A percentile compares a stretch with the other conserved stretches of the same genome.
phyloP scores from a whole-genome alignment of 1,140 invertebrate species.

The Drosophila jambulina region DNA sequence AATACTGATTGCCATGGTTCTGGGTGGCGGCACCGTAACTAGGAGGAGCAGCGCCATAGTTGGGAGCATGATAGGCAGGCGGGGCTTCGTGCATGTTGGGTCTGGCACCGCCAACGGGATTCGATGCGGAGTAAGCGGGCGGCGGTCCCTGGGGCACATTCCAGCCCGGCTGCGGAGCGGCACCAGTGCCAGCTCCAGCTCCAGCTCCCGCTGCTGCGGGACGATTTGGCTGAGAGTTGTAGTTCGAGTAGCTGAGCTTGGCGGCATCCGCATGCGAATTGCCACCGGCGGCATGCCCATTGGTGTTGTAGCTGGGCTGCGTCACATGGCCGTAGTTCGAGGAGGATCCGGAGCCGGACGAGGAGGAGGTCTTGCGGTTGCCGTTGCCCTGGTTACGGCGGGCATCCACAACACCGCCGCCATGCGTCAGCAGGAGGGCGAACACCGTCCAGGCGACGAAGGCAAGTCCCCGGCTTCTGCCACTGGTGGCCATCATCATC shows the following conservation, averaged over 20 bases:
- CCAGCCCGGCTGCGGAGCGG: constrained; percentile 61
- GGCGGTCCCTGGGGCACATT: constrained; percentile 79
- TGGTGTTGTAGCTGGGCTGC: constrained; percentile 62
- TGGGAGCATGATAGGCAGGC: constrained; percentile 72
- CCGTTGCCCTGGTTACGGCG: constrained; percentile 66
- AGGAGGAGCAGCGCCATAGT: constrained; percentile 62
- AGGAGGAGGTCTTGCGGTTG: constrained; percentile 63
- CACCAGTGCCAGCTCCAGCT: background rate
- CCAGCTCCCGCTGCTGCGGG: constrained; percentile 21
- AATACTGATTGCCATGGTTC: constrained; percentile 60
- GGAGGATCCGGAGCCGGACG: constrained; percentile 77
- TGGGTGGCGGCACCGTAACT: constrained; percentile 60
- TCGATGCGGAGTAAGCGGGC: constrained; percentile 74
- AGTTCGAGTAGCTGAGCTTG: constrained; percentile 80
- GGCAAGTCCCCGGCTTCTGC: constrained; percentile 40
- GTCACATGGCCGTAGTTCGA: constrained; percentile 78
- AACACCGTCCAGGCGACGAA: constrained; percentile 49
- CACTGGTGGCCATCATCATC: constrained; percentile 26
- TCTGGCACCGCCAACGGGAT: constrained; percentile 62
- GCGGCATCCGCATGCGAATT: constrained; percentile 77
- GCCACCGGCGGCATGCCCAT: constrained; percentile 47
- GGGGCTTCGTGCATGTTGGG: constrained; percentile 74
- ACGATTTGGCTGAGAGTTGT: constrained; percentile 79
- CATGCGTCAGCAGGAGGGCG: constrained; percentile 62
- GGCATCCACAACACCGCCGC: constrained; percentile 61